Percentiles rank a stretch among this genome's conserved stretches.
phyloP scores from a whole-genome alignment of 2,888 invertebrate genomes.

The Tinea semifulvella region DNA sequence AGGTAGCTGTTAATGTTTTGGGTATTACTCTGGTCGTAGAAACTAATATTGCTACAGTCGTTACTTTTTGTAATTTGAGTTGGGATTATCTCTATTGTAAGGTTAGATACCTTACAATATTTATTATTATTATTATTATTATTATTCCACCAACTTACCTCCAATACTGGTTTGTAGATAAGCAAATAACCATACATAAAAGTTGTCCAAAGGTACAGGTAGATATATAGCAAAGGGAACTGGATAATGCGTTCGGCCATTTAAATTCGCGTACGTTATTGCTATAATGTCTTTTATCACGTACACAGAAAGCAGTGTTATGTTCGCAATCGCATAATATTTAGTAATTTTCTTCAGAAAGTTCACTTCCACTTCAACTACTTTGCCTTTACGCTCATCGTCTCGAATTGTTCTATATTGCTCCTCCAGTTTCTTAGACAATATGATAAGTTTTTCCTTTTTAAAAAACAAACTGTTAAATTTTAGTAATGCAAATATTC shows the following conservation, averaged over 20 bases:
- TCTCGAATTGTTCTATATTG: slow-evolving; percentile 5
- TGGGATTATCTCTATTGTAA: no score
- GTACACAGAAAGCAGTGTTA: slow-evolving; percentile 39
- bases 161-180: slow-evolving; percentile 10
- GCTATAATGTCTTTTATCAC: slow-evolving; percentile 2
- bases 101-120: no score
- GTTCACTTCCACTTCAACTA: slow-evolving; percentile 24
- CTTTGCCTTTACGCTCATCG: background rate
- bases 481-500: slow-evolving; percentile 5
- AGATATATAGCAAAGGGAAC: slow-evolving; percentile 38
- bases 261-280: slow-evolving; percentile 7
- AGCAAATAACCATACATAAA: slow-evolving; percentile 12
- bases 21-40: no score
- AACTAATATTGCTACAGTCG: no score
- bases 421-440: slow-evolving; percentile 1
- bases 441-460: slow-evolving; percentile 4
- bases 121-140: no score
- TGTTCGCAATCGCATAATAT: slow-evolving; percentile 41
- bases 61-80: no score
- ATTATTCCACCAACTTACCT: slow-evolving; percentile 8
- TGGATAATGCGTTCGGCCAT: slow-evolving; percentile 22
- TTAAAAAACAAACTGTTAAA: slow-evolving; percentile 11
- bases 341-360: slow-evolving; percentile 34
- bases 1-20: no score
- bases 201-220: slow-evolving; percentile 10